Base-by-base conservation (phyloP, 2,888 invertebrate genomes). In the Sminthurinus aureus region DNA sequence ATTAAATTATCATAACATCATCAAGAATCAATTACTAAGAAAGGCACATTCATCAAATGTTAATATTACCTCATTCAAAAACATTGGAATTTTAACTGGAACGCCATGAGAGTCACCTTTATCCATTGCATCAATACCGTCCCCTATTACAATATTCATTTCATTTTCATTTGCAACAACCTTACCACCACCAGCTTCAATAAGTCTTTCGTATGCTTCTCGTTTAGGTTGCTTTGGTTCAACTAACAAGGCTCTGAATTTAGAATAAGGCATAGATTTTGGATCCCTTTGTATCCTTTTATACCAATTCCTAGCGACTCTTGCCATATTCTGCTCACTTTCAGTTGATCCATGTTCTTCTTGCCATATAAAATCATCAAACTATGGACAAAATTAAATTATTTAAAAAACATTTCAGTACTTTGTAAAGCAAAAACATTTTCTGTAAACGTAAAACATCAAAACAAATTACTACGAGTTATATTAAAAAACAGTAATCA, bases 111-210 rank as follows among this genome's bases (percentile, higher is more conserved):
- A 67, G 15, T 69, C 24, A 3, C 13, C 75, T 4, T 18, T 64
- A 1, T 4, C 50, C 4, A 24, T 15, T 0, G 78, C 64, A 2
- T 66, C 78, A 66, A 82, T 71, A 12, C 83, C 84, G 15, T 86
- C 86, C 69, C 83, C 78, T 50, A 86, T 76, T 2, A 87, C 22
- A 22, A 80, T 74, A 26, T 83, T 84, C 0, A 84, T 81, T 0
- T 84, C 91, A 90, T 89, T 94, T 93, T 91, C 91, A 0, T 92
- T 91, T 58, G 93, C 92, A 0, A 94, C 90, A 38, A 96, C 93
- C 0, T 89, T 89, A 0, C 96, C 97, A 0, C 93, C 95, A 0
- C 97, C 97, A 0, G 96, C 95, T 81, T 92, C 91, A 67, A 97
- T 92, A 0, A 98, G 93, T 84, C 95, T 91, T 15, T 92, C 91